Base-by-base conservation (phyloP, 2,113 vertebrate genomes). In the Pterocles orientalis region DNA sequence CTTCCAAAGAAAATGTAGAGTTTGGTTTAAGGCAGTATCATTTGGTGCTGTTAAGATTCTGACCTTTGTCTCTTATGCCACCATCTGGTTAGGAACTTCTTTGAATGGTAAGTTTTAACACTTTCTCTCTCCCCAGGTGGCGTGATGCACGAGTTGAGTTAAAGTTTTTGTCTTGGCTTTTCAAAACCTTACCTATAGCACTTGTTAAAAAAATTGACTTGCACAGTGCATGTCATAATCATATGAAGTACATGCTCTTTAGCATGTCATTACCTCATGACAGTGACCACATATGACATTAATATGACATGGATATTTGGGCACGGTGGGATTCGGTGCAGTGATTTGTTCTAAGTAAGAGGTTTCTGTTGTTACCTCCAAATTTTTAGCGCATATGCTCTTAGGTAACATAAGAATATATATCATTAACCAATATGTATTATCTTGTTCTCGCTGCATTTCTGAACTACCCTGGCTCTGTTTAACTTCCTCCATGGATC, bases 401-500 rank as follows among this genome's bases (percentile, higher is more conserved):
- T 65, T 69, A 64, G 11, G 10, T 62, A 75, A 51, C 36, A 2
- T 62, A 19, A 72, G n/a, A 80, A 53, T 70, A 33, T 60, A 18
- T 69, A 29, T 58, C 9, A 54, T 82, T 78, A 48, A 10, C 86
- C 72, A 70, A 1, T 82, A 23, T 71, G 15, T 69, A 53, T 92
- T 78, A 23, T 64, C 9, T 72, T 56, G 14, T 61, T 87, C 34
- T 75, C 45, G 17, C 8, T 54, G 47, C 3, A 1, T 75, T 93
- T 57, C 60, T 85, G 81, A 68, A 79, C 69, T 92, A 73, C n/a
- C 41, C 28, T 80, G 39, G 4, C 17, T 90, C 34, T 90, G 33
- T 41, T 95, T 84, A 79, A 87, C 43, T 86, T 91, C 29, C 36
- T 77, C 15, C 45, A 17, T 71, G 51, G 50, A 82, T 73, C 75